A percentile compares a stretch with the other conserved stretches of the same genome.
These are phyloP conservation scores for Hypomesus transpacificus DNA, from an alignment of 2,113 vertebrate species.

Conservation along the genomic window DNA sequence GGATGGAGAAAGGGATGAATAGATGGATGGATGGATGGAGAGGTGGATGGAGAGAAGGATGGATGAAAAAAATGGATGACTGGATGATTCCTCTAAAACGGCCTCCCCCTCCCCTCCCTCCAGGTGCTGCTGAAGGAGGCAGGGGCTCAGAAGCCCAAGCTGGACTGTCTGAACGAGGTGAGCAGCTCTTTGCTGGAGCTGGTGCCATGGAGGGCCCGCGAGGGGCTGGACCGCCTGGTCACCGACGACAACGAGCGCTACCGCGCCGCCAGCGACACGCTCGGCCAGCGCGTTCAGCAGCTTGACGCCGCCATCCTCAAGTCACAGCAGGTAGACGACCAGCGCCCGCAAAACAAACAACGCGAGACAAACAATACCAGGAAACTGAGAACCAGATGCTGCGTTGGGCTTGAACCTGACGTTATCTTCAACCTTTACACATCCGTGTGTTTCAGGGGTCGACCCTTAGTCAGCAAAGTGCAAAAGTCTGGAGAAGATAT, in stretches of 20 bases:
- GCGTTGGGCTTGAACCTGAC: too few relatives aligned
- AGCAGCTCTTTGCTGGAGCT: slow-evolving; percentile 87
- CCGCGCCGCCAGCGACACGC: slow-evolving; percentile 72
- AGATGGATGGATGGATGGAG: neutral
- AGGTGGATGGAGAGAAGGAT: neutral
- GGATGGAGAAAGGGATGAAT: neutral
- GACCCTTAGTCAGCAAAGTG: too few relatives aligned
- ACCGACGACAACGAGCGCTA: slow-evolving; percentile 87
- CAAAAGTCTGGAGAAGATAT: too few relatives aligned
- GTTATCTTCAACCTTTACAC: too few relatives aligned
- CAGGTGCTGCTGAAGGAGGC: slow-evolving; percentile 85
- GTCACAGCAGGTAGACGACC: slow-evolving; percentile 84
- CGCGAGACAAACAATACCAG: neutral
- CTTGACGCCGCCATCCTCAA: slow-evolving; percentile 87
- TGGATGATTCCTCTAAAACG: neutral
- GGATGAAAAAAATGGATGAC: too few relatives aligned
- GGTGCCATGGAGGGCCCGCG: slow-evolving; percentile 91
- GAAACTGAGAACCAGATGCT: too few relatives aligned
- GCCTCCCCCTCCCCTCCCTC: neutral
- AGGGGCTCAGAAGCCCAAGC: slow-evolving; percentile 74
- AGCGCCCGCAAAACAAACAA: neutral
- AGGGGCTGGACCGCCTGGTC: slow-evolving; percentile 88
- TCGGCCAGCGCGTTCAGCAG: slow-evolving; percentile 84
- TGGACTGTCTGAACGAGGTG: slow-evolving; percentile 89
- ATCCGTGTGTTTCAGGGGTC: too few relatives aligned